Evolutionary conservation across 1,140 invertebrate species (phyloP), one percentile per base, ranked within the genome.

Genomic region (Drosophila simulans): DNA sequence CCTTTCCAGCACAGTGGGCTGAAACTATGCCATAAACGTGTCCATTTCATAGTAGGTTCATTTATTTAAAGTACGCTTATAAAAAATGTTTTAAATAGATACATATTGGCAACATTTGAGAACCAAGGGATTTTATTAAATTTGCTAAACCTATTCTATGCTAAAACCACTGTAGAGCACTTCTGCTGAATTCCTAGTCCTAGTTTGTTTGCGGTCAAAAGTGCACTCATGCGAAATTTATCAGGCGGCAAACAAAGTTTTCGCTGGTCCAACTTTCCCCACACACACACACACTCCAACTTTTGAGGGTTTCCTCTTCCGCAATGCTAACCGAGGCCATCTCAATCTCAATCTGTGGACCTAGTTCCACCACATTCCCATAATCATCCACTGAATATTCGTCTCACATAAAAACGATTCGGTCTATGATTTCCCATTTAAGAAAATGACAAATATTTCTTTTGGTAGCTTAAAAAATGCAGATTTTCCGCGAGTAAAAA

Each of bases 251-350:
- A 65, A 60, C 22, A 72, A 72, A 72, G 66, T 72, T 64, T 88
- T 64, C 65, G 57, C 56, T 94, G 17, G 89, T 93, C 65, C 22
- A 88, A 93, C 94, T 64, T 77, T 94, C 62, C 93, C 69, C 92
- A 92, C 73, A 79, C 56, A 62, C 49, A 55, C 46, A 51, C 39
- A 53, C 46, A 15, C 45, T 37, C 42, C 22, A 51, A 69, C 49
- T 46, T 39, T 66, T 3, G 13, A 17, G 52, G 37, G 46, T 69
- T 70, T 70, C 68, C 51, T 13, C 43, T 52, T 56, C 43, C 59
- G 49, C 46, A 34, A 48, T 65, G 42, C 48, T 52, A 45, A 25
- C 59, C 59, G 37, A 68, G 64, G 59, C 46, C 64, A 25, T 34
- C 59, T 65, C 45, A 34, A 65, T 64, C 64, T 37, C 43, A 39